A percentile compares a stretch with the other conserved stretches of the same genome.
Conservation (phyloP, 2,113 vertebrate species). For the Acrocephalus kingi region DNA sequence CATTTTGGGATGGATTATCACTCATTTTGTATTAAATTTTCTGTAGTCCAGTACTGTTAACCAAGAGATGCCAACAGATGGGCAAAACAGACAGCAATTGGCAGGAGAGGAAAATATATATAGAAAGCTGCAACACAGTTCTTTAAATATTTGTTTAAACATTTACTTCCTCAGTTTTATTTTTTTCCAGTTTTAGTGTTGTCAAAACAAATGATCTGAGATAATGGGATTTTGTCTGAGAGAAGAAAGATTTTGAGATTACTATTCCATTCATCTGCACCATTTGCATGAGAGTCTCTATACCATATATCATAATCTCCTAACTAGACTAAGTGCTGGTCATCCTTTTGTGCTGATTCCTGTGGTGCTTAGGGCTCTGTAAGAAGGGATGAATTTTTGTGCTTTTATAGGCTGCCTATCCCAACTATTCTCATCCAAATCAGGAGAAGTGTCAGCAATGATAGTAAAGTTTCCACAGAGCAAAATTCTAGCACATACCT, state of each 20-base stretch:
- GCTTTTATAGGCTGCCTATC: background rate
- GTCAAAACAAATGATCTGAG: background rate
- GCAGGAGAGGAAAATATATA: background rate
- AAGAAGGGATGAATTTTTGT: background rate
- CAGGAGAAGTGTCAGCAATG: background rate
- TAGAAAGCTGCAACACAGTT: background rate
- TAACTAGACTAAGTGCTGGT: background rate
- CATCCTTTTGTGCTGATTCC: background rate
- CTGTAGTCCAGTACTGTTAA: background rate
- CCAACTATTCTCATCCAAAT: background rate
- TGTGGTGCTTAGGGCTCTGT: fast-evolving
- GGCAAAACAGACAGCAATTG: background rate
- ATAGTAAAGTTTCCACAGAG: background rate
- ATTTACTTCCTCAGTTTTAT: background rate
- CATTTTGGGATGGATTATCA: background rate
- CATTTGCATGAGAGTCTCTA: background rate
- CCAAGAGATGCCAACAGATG: background rate
- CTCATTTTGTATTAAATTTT: background rate
- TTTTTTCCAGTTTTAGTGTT: background rate
- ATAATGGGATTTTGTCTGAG: background rate
- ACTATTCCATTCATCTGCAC: background rate
- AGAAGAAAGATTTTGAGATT: background rate
- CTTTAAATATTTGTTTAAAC: background rate
- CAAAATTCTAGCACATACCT: background rate
- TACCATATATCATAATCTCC: background rate